phyloP scores from a whole-genome alignment of 2,797 vertebrate genomes.

The Enteromius fasciolatus region DNA sequence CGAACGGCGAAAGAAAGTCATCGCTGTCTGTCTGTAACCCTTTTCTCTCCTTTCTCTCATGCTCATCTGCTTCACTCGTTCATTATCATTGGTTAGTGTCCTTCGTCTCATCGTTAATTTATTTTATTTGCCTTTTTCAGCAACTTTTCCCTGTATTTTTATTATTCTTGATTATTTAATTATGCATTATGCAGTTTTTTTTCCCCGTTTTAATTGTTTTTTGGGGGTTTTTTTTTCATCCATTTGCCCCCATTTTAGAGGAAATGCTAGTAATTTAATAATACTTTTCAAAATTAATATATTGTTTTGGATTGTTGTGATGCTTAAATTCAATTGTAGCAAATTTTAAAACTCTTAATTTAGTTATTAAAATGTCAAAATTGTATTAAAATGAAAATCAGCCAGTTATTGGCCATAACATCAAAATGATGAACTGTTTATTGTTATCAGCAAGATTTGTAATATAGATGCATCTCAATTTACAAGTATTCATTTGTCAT shows the following conservation, averaged over 20 bases:
- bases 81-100: slow-evolving; percentile 41
- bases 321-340: background rate
- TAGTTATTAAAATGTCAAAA: too few species aligned
- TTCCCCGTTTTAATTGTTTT: background rate
- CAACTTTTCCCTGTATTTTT: background rate
- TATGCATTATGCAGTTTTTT: background rate
- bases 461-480: background rate
- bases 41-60: slow-evolving; percentile 62
- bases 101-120: background rate
- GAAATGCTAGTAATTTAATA: background rate
- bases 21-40: slow-evolving; percentile 86
- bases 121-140: background rate
- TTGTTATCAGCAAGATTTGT: background rate
- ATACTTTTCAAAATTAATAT: background rate
- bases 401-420: background rate
- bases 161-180: background rate
- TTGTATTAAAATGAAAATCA: too few species aligned
- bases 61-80: slow-evolving; percentile 33
- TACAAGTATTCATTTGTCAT: background rate
- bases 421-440: background rate
- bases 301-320: background rate
- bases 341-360: background rate
- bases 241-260: too few species aligned
- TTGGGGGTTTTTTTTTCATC: background rate
- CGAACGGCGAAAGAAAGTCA: slow-evolving; percentile 90